These are phyloP conservation scores for Triops cancriformis DNA, from an alignment of 1,140 invertebrate species.

Conservation along the genomic window DNA sequence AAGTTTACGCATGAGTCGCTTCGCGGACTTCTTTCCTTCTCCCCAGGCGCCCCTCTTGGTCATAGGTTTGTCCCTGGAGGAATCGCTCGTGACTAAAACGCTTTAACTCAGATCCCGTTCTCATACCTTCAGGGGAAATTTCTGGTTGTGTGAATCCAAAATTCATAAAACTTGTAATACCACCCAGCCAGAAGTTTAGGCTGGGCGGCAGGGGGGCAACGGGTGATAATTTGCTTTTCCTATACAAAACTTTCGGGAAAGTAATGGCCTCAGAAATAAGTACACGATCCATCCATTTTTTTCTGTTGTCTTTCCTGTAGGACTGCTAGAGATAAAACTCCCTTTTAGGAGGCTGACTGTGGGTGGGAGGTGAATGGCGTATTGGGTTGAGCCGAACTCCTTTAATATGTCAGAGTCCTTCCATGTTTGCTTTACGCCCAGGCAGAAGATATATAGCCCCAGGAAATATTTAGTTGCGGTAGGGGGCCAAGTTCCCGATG, in stretches of 20 bases:
- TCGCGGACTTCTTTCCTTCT: background rate
- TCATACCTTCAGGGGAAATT: background rate
- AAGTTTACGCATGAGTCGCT: slow-evolving; percentile 5
- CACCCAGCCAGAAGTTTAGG: background rate
- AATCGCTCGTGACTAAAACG: background rate
- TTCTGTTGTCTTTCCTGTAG: too few relatives aligned
- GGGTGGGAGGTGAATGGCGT: background rate
- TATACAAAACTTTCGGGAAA: background rate
- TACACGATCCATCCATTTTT: too few relatives aligned
- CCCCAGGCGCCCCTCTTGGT: background rate
- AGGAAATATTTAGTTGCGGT: background rate
- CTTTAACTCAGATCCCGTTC: background rate
- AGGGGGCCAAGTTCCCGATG: background rate
- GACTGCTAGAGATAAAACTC: too few relatives aligned
- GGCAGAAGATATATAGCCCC: background rate
- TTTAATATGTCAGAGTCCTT: background rate
- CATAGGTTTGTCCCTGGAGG: background rate
- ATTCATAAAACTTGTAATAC: background rate
- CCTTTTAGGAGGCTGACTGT: background rate
- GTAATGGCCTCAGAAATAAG: too few relatives aligned
- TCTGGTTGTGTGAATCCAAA: background rate
- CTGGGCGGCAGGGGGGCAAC: background rate
- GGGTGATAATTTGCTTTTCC: background rate
- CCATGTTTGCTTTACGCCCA: background rate
- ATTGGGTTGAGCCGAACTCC: background rate